Percentiles rank a stretch among this genome's conserved stretches.
These are phyloP conservation scores for Rutpela maculata DNA, from an alignment of 2,888 invertebrate genomes.

Conservation along the genomic window DNA sequence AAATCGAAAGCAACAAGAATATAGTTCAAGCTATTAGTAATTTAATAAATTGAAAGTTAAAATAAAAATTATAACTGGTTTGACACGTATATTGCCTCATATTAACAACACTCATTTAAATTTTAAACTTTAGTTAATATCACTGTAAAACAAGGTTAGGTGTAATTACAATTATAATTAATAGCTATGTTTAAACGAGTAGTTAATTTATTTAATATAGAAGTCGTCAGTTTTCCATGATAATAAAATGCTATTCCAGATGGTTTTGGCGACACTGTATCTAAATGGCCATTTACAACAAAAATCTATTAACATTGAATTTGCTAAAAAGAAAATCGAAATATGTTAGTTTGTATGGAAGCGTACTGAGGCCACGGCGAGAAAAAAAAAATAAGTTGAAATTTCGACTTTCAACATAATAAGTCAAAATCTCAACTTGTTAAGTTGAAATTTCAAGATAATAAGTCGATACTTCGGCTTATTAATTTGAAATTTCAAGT, in stretches of 20 bases:
- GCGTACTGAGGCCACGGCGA: no score
- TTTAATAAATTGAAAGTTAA: not conserved
- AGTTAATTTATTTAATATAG: not conserved
- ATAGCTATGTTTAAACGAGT: constrained; percentile 11
- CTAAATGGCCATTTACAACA: no score
- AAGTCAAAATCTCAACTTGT: no score
- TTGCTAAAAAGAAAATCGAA: no score
- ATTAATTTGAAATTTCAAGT: no score
- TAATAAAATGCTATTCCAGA: not conserved
- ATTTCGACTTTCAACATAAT: no score
- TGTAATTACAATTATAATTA: constrained; percentile 33
- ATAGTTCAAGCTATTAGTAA: not conserved
- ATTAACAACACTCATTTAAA: not conserved
- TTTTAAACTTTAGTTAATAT: constrained; percentile 21
- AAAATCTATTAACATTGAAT: no score
- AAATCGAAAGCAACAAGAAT: not conserved
- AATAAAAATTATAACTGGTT: constrained; percentile 15
- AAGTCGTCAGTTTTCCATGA: not conserved
- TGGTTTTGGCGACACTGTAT: not conserved
- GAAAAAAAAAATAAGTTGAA: no score
- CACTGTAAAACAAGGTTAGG: constrained; percentile 30
- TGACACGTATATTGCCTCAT: constrained; percentile 17
- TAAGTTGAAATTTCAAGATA: no score
- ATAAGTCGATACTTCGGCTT: no score
- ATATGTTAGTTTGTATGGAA: no score